Evolutionary conservation across 2,797 vertebrate species (phyloP), one percentile per base, ranked within the genome.

Genomic region (Cichlasoma orientale): DNA sequence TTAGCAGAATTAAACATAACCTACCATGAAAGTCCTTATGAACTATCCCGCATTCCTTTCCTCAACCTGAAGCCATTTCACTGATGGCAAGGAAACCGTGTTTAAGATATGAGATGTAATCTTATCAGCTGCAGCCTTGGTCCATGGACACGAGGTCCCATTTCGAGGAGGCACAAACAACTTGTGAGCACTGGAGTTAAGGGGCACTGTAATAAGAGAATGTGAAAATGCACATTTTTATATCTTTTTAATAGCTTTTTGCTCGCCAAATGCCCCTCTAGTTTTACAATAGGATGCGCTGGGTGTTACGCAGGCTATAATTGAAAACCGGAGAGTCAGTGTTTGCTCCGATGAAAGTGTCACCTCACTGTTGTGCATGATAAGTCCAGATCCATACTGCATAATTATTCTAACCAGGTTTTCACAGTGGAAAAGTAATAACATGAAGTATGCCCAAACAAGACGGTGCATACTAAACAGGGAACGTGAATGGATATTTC

Each of bases 161-260:
- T 44, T 68, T 47, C 19, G 10, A 50, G 25, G 19, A 29, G 29
- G 16, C 25, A n/a, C 18, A 31, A 52, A 52, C 2, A 13, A 11
- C 61, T 13, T 68, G 3, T 47, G 41, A 68, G 41, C 25, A 5
- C 41, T 68, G 23, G 16, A 4, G 27, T 66, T 29, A 47, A 66
- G 61, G 38, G 3, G 0, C 14, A 0, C 23, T 47, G 41, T 19
- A 66, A 66, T 29, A 27, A 50, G 9, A 47, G 27, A 44, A 44
- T 44, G 14, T 44, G 7, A n/a, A 66, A 13, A 27, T 0, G 41
- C 27, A 18, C 50, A 3, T 27, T 47, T 29, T 47, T 47, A 27
- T 29, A 7, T 66, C 25, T 50, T 68, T 29, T 0, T 29, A 47
- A 50, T 66, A 66, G 16, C 47, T 12, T n/a, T n/a, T 41, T 50